Evolutionary conservation across 2,888 invertebrate species (phyloP).

Genomic region (Ditula angustiorana): DNA sequence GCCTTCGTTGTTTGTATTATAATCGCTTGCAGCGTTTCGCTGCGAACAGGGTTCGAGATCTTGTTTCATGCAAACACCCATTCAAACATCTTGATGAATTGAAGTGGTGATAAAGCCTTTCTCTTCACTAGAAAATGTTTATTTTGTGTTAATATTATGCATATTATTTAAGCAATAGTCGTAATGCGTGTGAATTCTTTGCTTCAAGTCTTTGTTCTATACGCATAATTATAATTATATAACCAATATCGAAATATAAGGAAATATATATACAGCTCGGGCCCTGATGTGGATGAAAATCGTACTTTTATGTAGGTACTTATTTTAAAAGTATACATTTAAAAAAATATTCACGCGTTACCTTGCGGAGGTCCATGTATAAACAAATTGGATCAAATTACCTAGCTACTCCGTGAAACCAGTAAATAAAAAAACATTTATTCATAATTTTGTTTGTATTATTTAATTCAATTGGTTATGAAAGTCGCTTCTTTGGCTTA

Average conservation of each 20-base stretch:
- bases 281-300: too few relatives aligned
- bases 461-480: too few relatives aligned
- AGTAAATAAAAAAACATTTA: too few relatives aligned
- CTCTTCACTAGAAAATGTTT: constrained; percentile 49
- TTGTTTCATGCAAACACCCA: not conserved
- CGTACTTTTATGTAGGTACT: too few relatives aligned
- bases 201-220: not conserved
- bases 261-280: not conserved
- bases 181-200: not conserved
- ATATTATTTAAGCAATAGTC: not conserved
- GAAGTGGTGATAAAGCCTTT: constrained; percentile 51
- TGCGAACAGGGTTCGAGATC: constrained; percentile 35
- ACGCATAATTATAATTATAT: too few relatives aligned
- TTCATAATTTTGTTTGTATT: too few relatives aligned
- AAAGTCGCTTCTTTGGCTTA: too few relatives aligned
- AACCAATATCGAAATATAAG: not conserved
- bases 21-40: not conserved
- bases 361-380: too few relatives aligned
- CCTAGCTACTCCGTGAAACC: too few relatives aligned
- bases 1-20: not conserved
- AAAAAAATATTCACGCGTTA: too few relatives aligned
- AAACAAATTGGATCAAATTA: too few relatives aligned
- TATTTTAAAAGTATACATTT: too few relatives aligned
- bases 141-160: constrained; percentile 36
- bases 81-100: constrained; percentile 47